Base-by-base conservation (phyloP, 2,797 vertebrate genomes). In the Hyperoplus immaculatus region DNA sequence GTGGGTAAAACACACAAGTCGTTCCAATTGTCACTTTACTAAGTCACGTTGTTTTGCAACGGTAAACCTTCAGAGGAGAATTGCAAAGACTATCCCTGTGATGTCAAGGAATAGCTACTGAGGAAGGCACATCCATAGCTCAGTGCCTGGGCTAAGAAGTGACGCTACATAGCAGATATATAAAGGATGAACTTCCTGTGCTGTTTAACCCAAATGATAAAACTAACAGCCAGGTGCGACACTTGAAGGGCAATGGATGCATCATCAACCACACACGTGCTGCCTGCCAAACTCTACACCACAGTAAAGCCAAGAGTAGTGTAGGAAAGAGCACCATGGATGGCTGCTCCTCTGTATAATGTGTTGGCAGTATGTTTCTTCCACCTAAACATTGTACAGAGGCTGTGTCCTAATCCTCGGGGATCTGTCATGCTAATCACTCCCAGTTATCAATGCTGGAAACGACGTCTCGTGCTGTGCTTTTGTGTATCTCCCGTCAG, bases 221-320 rank as follows among this genome's bases (percentile, higher is more conserved):
- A 87, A 81, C 46, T 67, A 87, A 85, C 88, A 83, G 78, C 57
- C 16, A 54, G 29, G 74, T 63, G 62, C 75, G 68, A 76, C 81
- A 91, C 68, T 78, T 86, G 90, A 91, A 90, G 89, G 90, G 75
- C 89, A 91, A 80, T 36, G 64, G 83, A 87, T 81, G 86, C 84
- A 88, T 86, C 82, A 80, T 57, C 55, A 64, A 77, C 77, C 55
- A 15, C 65, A 61, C 2, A 10, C 1, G 49, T 43, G n/a, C 66
- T 38, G 56, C 62, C 38, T 18, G 60, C 78, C 70, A 87, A 87
- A 78, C 72, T 78, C 78, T 88, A 87, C 69, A 84, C 89, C 81
- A 86, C 54, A 12, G 54, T 69, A 41, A 70, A 67, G 70, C 61
- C 39, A 43, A 54, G 66, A 50, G 59, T 69, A 47, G 70, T 13